Evolutionary conservation across 2,888 invertebrate species (phyloP), one percentile per base, ranked within the genome.

Genomic region (Meteorus cinctellus): DNA sequence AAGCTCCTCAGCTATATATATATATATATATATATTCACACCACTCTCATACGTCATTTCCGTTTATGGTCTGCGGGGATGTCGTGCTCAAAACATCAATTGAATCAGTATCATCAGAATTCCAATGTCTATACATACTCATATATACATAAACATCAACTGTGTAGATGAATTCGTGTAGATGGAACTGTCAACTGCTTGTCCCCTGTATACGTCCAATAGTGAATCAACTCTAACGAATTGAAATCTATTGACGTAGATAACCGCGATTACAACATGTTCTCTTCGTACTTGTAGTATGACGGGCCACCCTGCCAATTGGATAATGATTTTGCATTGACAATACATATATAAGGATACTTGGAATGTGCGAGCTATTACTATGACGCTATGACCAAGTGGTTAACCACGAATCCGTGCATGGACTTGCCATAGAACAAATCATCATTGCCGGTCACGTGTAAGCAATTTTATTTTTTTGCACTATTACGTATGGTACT

Each of bases 191-290:
- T 72, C 75, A 55, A 62, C 74, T 60, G 27, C 48, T 41, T 24
- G 48, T 65, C 75, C 59, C 68, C 66, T 72, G 69, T 55, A 60
- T 68, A 60, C 29, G 63, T 75, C 45, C 51, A 24, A 19, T 24
- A 73, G 60, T 66, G 62, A 48, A 67, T 74, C 19, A 10, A 19
- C 60, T 55, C 67, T 73, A 71, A 79, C 81, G 81, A 81, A 84
- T 86, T 85, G 79, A 81, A 80, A 81, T 74, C 83, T 82, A 84
- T 86, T 85, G 84, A 86, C 83, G 84, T 81, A 72, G 75, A 67
- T 75, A 72, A 71, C 68, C 60, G 68, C 60, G 68, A 68, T 77
- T 71, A 74, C 66, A 69, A 51, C 59, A 66, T 41, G 63, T 72
- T 71, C 78, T 74, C 76, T 74, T 79, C 77, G 73, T 78, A 24